Evolutionary conservation across 23 tunicate genomes (phyloP), one percentile per base, ranked within the genome.

Genomic region (Phallusia fumigata): DNA sequence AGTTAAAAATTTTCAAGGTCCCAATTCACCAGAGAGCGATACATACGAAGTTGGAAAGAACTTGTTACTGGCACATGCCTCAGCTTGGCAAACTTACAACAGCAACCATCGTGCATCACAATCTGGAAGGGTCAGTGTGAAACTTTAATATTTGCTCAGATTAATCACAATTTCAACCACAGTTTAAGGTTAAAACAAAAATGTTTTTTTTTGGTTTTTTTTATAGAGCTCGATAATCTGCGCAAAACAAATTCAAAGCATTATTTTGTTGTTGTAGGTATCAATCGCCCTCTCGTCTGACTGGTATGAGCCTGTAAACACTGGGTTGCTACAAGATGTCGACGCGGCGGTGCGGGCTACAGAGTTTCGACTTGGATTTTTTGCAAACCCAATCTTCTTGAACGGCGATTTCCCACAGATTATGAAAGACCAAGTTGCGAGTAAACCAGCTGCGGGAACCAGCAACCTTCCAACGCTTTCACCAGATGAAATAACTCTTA

Each of bases 301-400:
- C 88, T 94, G 98, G 98, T 94, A 76, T 80, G 98, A 94, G 74
- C 98, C 98, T 40, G 86, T 74, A 0, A 64, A 89, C 79, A 31
- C 85, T 64, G 65, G 24, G 26, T 35, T 40, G 22, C 1, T 81
- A 1, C 84, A 33, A 18, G 95, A 95, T 80, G 81, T 91, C 53
- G 45, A 77, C 15, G 97, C 97, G 12, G 96, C 99, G 12, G 53
- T 90, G 32, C 79, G 90, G 26, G 90, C 86, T 21, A 32, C 64
- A 3, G 93, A 91, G 18, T 96, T 96, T 79, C 79, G 86, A 32
- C 90, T 96, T 0, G 99, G 99, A 16, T 96, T 96, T 96, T 90
- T 96, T 45, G 96, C 96, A 5, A 69, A 96, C 30, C 99, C 99
- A 22, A 91, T 96, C 13, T 96, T 86, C 65, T 80, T 87, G 19